These are phyloP conservation scores for Porites cylindrica DNA, from an alignment of 92 coral and sea anemone species.

Conservation along the genomic window DNA sequence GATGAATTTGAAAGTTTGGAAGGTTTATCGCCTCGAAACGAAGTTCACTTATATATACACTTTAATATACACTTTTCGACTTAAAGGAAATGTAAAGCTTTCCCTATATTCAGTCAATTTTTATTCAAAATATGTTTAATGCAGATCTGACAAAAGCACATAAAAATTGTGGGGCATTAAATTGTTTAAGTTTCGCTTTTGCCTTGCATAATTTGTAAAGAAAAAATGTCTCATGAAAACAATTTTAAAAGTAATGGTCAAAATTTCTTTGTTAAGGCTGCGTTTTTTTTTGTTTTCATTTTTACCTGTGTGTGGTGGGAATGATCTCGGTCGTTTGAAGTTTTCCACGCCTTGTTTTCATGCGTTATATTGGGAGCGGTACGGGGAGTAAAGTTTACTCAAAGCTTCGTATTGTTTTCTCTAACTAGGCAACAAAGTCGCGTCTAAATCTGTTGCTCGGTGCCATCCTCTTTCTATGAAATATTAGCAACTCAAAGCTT, in stretches of 20 bases:
- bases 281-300: not conserved
- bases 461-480: not conserved
- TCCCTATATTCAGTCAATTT: not conserved
- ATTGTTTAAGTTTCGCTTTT: too few relatives aligned
- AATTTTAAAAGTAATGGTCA: not conserved
- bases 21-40: conserved; percentile 9
- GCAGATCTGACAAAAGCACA: not conserved
- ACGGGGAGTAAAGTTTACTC: conserved; percentile 21
- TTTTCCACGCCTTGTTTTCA: conserved; percentile 23
- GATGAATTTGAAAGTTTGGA: conserved; percentile 36
- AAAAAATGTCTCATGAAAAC: conserved; percentile 4
- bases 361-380: conserved; percentile 13
- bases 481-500: conserved; percentile 24
- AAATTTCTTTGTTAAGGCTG: conserved; percentile 3
- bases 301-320: not conserved
- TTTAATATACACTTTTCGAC: not conserved
- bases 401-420: not conserved
- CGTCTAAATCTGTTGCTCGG: conserved; percentile 14
- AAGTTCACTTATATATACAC: conserved; percentile 1
- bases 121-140: not conserved
- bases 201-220: too few relatives aligned
- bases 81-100: not conserved
- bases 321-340: not conserved
- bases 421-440: conserved; percentile 25
- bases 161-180: not conserved